Evolutionary conservation across 2,797 vertebrate genomes (phyloP), one percentile per base, ranked within the genome.

Genomic region (Sciaenops ocellatus): DNA sequence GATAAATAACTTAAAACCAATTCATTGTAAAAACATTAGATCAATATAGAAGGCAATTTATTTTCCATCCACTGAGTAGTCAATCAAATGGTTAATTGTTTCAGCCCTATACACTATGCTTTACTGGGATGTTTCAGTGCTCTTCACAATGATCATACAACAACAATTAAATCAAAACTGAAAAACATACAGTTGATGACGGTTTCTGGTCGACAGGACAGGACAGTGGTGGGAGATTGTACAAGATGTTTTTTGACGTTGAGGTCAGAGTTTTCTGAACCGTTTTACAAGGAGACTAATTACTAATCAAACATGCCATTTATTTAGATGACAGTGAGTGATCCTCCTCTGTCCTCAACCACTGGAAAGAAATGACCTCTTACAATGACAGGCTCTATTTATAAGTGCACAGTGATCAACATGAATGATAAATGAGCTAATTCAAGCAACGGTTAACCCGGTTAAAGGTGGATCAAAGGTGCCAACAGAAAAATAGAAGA

Each of bases 351-450:
- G 63, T 81, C 76, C 64, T 80, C 42, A 71, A 73, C 60, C 72
- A 75, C 44, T 42, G 67, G 65, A 42, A 42, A 69, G 47, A 79
- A 86, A 86, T 76, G 0, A 85, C 74, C 78, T 71, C 56, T 65
- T 66, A 73, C 54, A 72, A 63, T 44, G 62, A 51, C 26, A 22
- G 13, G 57, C 15, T 38, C 18, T 6, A 47, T 24, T n/a, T 55
- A 47, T 42, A 82, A 60, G 65, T 57, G 65, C 73, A 44, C 60
- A 63, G 74, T 28, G 74, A 87, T 83, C 78, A 85, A 78, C 84
- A 73, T 28, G 42, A 86, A 80, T 91, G 82, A 92, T 80, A 57
- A 91, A 93, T 90, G 62, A 93, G 72, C 80, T 78, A 87, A 91
- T 92, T 89, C 85, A 86, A 89, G 79, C 38, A 64, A 73, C 38